Conservation (phyloP, 30 jellyfish, hydroid and myxozoan species). For the Aurelia aurita region DNA sequence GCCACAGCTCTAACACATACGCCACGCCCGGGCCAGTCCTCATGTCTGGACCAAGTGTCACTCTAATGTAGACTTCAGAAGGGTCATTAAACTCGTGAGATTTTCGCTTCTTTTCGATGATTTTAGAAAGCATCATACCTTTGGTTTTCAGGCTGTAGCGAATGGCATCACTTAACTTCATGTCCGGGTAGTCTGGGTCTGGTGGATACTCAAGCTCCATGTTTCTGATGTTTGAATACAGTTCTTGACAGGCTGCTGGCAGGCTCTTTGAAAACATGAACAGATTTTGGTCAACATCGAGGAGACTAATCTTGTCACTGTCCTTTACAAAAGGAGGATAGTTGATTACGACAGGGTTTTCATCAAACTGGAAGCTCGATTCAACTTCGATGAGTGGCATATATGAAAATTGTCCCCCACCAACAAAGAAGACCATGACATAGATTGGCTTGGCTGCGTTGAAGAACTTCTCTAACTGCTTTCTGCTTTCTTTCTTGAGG, state of each 20-base stretch:
- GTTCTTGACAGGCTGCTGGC: constrained; percentile 19
- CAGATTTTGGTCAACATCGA: constrained; percentile 13
- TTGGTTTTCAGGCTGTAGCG: too few species aligned
- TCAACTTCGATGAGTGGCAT: constrained; percentile 10
- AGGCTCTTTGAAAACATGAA: constrained; percentile 46
- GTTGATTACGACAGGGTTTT: constrained; percentile 17
- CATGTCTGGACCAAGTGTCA: constrained; percentile 36
- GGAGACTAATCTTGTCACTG: not conserved
- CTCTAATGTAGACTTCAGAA: constrained; percentile 32
- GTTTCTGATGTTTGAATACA: constrained; percentile 3
- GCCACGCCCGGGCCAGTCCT: constrained; percentile 43
- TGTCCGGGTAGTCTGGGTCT: not conserved
- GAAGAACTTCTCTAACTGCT: constrained; percentile 18
- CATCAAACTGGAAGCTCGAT: not conserved
- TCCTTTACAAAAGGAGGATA: constrained; percentile 25
- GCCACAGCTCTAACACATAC: constrained; percentile 54
- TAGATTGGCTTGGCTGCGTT: not conserved
- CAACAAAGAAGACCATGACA: not conserved
- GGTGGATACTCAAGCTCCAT: constrained; percentile 9
- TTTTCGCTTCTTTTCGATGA: not conserved
- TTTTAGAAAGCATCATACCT: too few species aligned
- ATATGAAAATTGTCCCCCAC: not conserved
- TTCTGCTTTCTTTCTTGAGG: not conserved
- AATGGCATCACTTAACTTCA: not conserved
- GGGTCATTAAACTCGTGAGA: constrained; percentile 8